A percentile compares a stretch with the other conserved stretches of the same genome.
Conservation (phyloP, 1,140 invertebrate genomes). For the Papilio machaon region DNA sequence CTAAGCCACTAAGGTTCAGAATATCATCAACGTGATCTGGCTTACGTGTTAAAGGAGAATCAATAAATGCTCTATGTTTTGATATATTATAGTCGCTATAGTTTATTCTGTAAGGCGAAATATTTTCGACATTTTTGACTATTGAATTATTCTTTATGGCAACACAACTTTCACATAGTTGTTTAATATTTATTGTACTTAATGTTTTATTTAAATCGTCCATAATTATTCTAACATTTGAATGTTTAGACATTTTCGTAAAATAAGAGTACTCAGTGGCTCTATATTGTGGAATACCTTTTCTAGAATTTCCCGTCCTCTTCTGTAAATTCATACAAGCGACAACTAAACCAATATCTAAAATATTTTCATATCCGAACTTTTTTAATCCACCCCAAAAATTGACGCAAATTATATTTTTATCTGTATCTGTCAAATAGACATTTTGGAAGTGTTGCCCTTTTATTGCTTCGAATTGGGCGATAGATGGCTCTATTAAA, state of each 20-base stretch:
- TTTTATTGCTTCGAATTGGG: slow-evolving; percentile 57
- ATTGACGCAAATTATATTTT: slow-evolving; percentile 83
- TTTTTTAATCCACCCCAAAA: slow-evolving; percentile 84
- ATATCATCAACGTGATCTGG: slow-evolving; percentile 44
- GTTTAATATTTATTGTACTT: slow-evolving; percentile 53
- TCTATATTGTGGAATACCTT: slow-evolving; percentile 66
- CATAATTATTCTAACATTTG: slow-evolving; percentile 49
- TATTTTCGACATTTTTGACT: slow-evolving; percentile 53
- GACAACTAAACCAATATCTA: slow-evolving; percentile 83
- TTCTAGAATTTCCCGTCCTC: slow-evolving; percentile 66
- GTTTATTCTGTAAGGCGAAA: slow-evolving; percentile 67
- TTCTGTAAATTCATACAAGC: slow-evolving; percentile 85
- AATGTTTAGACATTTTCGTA: slow-evolving; percentile 69
- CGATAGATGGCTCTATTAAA: slow-evolving; percentile 60
- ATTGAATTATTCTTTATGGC: slow-evolving; percentile 55
- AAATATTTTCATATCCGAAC: slow-evolving; percentile 83
- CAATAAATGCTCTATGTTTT: slow-evolving; percentile 61
- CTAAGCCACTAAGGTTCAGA: slow-evolving; percentile 67
- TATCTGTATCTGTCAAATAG: slow-evolving; percentile 77
- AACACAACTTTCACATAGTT: slow-evolving; percentile 63
- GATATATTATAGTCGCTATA: slow-evolving; percentile 58
- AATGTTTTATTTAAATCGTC: slow-evolving; percentile 56
- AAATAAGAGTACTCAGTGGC: slow-evolving; percentile 71
- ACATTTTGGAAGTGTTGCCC: slow-evolving; percentile 74
- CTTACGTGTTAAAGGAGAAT: slow-evolving; percentile 52